These are phyloP conservation scores for Lycodopsis pacificus DNA, from an alignment of 2,797 vertebrate genomes.

Conservation along the genomic window DNA sequence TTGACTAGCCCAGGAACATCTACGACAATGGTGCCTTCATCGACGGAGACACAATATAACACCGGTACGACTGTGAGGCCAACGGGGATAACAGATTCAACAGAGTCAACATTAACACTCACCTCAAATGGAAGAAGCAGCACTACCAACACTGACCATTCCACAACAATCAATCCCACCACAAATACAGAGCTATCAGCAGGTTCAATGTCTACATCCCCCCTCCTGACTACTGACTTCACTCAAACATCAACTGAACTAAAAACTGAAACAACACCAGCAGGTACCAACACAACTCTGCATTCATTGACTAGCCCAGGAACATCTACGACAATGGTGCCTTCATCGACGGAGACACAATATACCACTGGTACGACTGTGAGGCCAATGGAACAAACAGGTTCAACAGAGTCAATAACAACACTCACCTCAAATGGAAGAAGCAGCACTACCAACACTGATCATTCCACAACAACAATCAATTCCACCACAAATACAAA, in stretches of 20 bases:
- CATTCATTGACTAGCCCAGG: too few species aligned
- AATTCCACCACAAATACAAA: not conserved
- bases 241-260: not conserved
- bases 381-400: too few species aligned
- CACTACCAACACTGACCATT: not conserved
- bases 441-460: not conserved
- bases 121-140: not conserved
- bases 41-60: not conserved
- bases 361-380: too few species aligned
- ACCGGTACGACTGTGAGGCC: too few species aligned
- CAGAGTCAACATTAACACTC: not conserved
- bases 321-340: not conserved
- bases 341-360: not conserved
- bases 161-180: not conserved
- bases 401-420: not conserved
- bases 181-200: accelerated
- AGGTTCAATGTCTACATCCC: not conserved
- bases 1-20: not conserved
- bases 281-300: not conserved
- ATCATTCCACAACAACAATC: not conserved
- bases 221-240: accelerated
- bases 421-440: not conserved
- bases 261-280: not conserved
- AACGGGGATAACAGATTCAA: not conserved
- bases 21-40: not conserved